Evolutionary conservation across 2,113 vertebrate genomes (phyloP), one percentile per base, ranked within the genome.

Genomic region (Castor canadensis): DNA sequence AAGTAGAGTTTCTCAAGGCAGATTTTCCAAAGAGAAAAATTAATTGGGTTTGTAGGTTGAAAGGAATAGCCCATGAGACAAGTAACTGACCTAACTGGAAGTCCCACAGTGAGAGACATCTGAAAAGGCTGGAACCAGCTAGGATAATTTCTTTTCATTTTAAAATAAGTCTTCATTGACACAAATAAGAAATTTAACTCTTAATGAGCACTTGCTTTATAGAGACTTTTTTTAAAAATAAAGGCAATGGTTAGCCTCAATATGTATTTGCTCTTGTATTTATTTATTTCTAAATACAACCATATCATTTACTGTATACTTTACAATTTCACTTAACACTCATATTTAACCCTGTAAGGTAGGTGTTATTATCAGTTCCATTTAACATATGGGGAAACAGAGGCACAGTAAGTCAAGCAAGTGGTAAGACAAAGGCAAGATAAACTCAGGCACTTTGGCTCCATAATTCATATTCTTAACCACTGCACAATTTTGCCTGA

Each of bases 31-130:
- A 96, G 96, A 96, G 94, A 94, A 96, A 97, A 97, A 95, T 96
- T 97, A 97, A 98, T 97, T 98, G 95, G 96, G 83, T 93, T 96
- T 96, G 88, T 62, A 91, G 79, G 95, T 94, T 97, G 96, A 97
- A 98, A 97, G 92, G 32, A 95, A 97, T 96, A 97, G 66, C 96
- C 96, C 94, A 77, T 79, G 95, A 90, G 96, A 95, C 77, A 95
- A 95, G 92, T 32, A 83, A 84, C 64, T 95, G 96, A 93, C 89
- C 91, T 76, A 47, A 77, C 88, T 73, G 38, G 17, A 96, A 71
- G 69, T 67, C 69, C 76, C 89, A 66, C 3, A 26, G 64, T 32
- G 54, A 87, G 62, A 91, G 64, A 71, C 38, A 13, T 80, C 47
- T 56, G 86, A 91, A 88, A 86, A 86, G 62, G 20, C 26, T 22